phyloP scores from a whole-genome alignment of 2,113 vertebrate species.

The Baryphthengus martii region DNA sequence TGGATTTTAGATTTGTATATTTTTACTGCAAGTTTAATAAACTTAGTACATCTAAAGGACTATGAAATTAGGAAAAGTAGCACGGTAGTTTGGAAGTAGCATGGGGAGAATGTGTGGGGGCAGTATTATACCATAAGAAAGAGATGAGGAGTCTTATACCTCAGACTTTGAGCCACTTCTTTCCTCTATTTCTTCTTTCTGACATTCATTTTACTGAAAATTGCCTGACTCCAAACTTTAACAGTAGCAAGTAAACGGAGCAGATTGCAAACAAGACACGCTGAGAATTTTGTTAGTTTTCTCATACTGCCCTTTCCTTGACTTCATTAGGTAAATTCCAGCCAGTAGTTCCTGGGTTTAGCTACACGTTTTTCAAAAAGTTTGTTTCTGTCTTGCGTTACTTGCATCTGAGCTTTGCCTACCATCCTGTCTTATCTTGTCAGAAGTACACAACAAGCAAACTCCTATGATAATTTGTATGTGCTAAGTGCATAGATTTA shows the following conservation, averaged over 20 bases:
- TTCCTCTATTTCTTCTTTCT: neutral
- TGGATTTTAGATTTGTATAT: neutral
- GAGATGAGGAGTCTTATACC: neutral
- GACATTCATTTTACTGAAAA: neutral
- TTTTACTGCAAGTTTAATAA: neutral
- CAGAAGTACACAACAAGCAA: slow-evolving; percentile 59
- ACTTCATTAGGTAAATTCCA: neutral
- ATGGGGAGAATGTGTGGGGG: neutral
- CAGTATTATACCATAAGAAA: neutral
- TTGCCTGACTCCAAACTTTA: neutral
- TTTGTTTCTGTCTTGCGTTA: neutral
- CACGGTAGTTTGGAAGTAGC: neutral
- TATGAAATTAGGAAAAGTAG: neutral
- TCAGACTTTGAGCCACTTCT: neutral
- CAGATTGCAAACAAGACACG: neutral
- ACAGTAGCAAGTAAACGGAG: neutral
- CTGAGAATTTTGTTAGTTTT: neutral
- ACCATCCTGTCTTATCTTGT: slow-evolving; percentile 22
- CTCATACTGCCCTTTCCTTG: neutral
- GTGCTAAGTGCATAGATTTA: slow-evolving; percentile 90
- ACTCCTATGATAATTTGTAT: slow-evolving; percentile 75
- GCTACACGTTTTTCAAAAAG: neutral
- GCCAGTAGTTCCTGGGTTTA: neutral
- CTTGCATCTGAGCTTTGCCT: slow-evolving; percentile 5
- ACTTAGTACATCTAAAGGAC: neutral